These are phyloP conservation scores for Channa maculata DNA, from an alignment of 2,113 vertebrate species.

Conservation along the genomic window DNA sequence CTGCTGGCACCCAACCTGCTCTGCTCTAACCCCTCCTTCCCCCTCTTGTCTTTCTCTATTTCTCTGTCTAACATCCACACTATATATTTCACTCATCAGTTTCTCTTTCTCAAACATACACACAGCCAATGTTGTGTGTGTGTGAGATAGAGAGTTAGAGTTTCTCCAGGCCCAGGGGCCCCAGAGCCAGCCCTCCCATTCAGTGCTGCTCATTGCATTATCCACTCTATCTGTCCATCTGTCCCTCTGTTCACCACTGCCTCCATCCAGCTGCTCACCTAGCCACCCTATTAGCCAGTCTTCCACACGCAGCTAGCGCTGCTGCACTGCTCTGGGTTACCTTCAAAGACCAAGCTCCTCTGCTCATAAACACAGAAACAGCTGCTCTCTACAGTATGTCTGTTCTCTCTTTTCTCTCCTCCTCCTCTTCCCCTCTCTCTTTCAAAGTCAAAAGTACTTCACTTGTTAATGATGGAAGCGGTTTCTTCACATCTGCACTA, in stretches of 20 bases:
- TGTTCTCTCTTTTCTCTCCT: conserved; percentile 61
- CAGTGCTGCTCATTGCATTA: conserved; percentile 80
- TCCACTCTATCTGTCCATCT: conserved; percentile 85
- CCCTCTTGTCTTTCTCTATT: conserved; percentile 40
- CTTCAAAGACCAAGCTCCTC: conserved; percentile 81
- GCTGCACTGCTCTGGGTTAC: conserved; percentile 80
- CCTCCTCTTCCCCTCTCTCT: conserved; percentile 62
- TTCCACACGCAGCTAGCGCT: conserved; percentile 68
- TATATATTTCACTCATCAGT: conserved; percentile 45
- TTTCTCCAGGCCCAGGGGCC: conserved; percentile 65
- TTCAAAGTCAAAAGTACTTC: conserved; percentile 84
- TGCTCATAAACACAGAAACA: conserved; percentile 82
- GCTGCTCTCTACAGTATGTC: conserved; percentile 82
- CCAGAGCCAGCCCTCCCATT: conserved; percentile 74
- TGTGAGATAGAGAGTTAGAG: conserved; percentile 27
- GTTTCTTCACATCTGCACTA: conserved; percentile 77
- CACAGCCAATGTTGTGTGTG: conserved; percentile 39
- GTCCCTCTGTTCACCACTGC: conserved; percentile 81
- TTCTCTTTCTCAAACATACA: conserved; percentile 38
- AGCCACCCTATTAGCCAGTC: conserved; percentile 81
- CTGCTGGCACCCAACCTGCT: conserved; percentile 90
- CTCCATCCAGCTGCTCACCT: conserved; percentile 85
- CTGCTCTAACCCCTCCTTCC: conserved; percentile 60
- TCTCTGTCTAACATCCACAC: conserved; percentile 45
- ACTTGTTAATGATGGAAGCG: conserved; percentile 78